Evolutionary conservation across 2,113 vertebrate species (phyloP).

Genomic region (Grallaria varia): DNA sequence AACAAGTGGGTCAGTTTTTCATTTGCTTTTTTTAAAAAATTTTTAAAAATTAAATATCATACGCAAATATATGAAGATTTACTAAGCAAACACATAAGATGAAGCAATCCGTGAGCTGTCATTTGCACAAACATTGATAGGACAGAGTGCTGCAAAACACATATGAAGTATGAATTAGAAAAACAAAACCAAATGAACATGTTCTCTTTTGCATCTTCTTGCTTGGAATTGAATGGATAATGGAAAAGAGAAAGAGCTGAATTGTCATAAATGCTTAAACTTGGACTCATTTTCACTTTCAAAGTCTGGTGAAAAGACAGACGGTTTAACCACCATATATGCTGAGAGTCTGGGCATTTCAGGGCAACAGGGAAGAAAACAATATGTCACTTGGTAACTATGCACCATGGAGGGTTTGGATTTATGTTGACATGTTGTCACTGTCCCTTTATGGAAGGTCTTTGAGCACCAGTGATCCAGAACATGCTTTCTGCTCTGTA

Average conservation of each 20-base stretch:
- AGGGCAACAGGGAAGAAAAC: not conserved
- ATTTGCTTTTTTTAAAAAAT: not conserved
- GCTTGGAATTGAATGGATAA: not conserved
- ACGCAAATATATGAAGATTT: not conserved
- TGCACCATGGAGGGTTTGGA: not conserved
- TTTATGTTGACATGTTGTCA: not conserved
- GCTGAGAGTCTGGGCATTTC: not conserved
- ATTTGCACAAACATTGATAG: not conserved
- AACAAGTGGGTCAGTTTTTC: not conserved
- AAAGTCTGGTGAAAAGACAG: not conserved
- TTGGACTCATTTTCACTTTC: not conserved
- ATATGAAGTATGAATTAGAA: not conserved
- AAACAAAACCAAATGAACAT: not conserved
- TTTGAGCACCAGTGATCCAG: not conserved
- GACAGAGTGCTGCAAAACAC: not conserved
- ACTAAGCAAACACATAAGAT: not conserved
- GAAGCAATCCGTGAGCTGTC: not conserved
- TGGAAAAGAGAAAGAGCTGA: not conserved
- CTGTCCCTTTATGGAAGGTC: not conserved
- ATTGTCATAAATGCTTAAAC: not conserved
- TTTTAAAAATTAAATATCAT: not conserved
- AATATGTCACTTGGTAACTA: not conserved
- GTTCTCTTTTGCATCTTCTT: not conserved
- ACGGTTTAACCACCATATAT: not conserved
- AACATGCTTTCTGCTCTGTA: not conserved